Base-by-base conservation (phyloP, 2,113 vertebrate species). In the Ailuropoda melanoleuca region DNA sequence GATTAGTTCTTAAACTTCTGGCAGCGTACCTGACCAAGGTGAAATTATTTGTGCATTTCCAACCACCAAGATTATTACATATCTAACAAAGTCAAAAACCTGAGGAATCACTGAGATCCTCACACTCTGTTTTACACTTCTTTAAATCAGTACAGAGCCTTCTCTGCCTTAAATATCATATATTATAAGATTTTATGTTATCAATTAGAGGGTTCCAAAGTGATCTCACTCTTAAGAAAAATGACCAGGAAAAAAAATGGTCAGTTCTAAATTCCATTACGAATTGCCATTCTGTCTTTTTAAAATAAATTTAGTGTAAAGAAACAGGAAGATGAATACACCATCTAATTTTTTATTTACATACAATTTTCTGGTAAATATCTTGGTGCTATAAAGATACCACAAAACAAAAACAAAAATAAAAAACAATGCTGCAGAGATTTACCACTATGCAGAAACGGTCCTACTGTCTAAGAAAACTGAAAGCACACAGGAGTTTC, bases 1-100 rank as follows among this genome's bases (percentile, higher is more conserved):
- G 48, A 58, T 13, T 18, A 72, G 46, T 7, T 21, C 60, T 77
- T n/a, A 31, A 6, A 17, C 23, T 94, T 92, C 85, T 80, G 58
- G 85, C 17, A 96, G 95, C 48, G 68, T 55, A 97, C 96, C 6
- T 93, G 60, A 95, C 19, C 43, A 95, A 90, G 89, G 37, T 81
- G 53, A 97, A 96, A 96, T 83, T 60, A 95, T 80, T 78, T 90
- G 34, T 66, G 15, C 15, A 23, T 81, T 81, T 70, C 56, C 19
- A 77, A 15, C 62, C 66, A 77, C 14, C 26, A 0, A 86, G 29
- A 37, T 62, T 21, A 68, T 21, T 12, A 95, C 29, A 39, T 74
- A 81, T 68, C 89, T 77, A 91, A 39, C 72, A 82, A 77, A 55
- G 64, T 96, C 11, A 82, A 24, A 62, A 3, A 4, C 68, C 53